Percentiles rank a stretch among this genome's conserved stretches.
These are phyloP conservation scores for Sanderia malayensis DNA, from an alignment of 30 jellyfish, hydroid and myxozoan species.

Conservation along the genomic window DNA sequence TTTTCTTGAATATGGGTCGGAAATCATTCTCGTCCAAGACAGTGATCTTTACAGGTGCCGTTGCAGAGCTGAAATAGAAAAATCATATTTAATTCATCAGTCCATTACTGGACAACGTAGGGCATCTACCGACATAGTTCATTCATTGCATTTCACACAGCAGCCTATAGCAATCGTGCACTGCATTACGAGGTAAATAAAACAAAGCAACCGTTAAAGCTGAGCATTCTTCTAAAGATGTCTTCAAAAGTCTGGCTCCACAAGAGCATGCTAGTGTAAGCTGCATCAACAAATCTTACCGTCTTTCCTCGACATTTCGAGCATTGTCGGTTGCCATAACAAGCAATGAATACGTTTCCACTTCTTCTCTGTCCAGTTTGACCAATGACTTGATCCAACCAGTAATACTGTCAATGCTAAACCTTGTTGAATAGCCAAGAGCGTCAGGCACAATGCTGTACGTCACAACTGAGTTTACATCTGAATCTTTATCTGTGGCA, in stretches of 20 bases:
- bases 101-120: too few relatives aligned
- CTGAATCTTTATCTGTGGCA: slow-evolving; percentile 51
- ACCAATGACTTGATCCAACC: slow-evolving; percentile 53
- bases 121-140: too few relatives aligned
- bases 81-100: too few relatives aligned
- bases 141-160: too few relatives aligned
- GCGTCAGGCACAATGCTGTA: slow-evolving; percentile 68
- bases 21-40: slow-evolving; percentile 49
- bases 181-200: too few relatives aligned
- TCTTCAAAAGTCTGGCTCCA: too few relatives aligned
- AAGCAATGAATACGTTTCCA: slow-evolving; percentile 12
- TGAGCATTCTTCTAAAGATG: too few relatives aligned
- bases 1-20: slow-evolving; percentile 48
- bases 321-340: slow-evolving; percentile 70
- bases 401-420: slow-evolving; percentile 28
- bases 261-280: too few relatives aligned
- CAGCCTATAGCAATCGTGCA: too few relatives aligned
- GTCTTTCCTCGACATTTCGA: slow-evolving; percentile 36
- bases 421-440: slow-evolving; percentile 43
- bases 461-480: slow-evolving; percentile 38
- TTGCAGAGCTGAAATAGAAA: slow-evolving; percentile 20
- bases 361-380: slow-evolving; percentile 50
- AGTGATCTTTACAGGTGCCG: slow-evolving; percentile 14
- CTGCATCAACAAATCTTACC: too few relatives aligned
- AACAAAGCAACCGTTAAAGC: too few relatives aligned